Conservation (phyloP, 92 coral and sea anemone genomes). For the Epizoanthus ramosus region DNA sequence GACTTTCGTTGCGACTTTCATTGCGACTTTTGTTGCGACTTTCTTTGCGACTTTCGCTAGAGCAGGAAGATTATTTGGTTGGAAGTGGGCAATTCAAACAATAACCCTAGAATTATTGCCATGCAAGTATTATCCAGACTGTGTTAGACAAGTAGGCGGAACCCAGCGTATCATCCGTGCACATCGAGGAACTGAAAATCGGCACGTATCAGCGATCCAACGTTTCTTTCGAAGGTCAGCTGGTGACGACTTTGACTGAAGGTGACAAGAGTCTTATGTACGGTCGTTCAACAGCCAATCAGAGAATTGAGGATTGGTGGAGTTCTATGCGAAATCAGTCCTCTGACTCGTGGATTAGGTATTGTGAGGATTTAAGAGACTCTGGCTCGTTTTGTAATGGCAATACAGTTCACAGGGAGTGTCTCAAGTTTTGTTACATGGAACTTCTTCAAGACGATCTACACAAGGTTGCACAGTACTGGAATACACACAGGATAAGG, state of each 20-base stretch:
- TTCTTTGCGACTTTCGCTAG: no score
- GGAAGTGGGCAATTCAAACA: conserved; percentile 32
- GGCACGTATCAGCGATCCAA: conserved; percentile 50
- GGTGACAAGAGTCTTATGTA: conserved; percentile 58
- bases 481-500: conserved; percentile 45
- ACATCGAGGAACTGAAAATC: conserved; percentile 49
- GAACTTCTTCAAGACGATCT: conserved; percentile 26
- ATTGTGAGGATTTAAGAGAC: conserved; percentile 38
- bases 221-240: conserved; percentile 56
- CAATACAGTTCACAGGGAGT: conserved; percentile 32
- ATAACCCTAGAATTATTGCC: conserved; percentile 38
- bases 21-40: no score
- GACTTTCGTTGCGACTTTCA: no score
- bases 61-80: conserved; percentile 42
- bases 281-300: conserved; percentile 53
- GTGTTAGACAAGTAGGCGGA: conserved; percentile 35
- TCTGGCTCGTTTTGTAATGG: conserved; percentile 32
- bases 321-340: conserved; percentile 47
- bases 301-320: conserved; percentile 71
- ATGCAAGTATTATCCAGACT: conserved; percentile 31
- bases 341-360: conserved; percentile 20
- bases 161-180: conserved; percentile 54
- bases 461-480: conserved; percentile 31
- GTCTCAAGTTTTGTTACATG: conserved; percentile 37
- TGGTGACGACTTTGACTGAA: conserved; percentile 48